phyloP scores from a whole-genome alignment of 2,113 vertebrate genomes.

The Megaleporinus macrocephalus region DNA sequence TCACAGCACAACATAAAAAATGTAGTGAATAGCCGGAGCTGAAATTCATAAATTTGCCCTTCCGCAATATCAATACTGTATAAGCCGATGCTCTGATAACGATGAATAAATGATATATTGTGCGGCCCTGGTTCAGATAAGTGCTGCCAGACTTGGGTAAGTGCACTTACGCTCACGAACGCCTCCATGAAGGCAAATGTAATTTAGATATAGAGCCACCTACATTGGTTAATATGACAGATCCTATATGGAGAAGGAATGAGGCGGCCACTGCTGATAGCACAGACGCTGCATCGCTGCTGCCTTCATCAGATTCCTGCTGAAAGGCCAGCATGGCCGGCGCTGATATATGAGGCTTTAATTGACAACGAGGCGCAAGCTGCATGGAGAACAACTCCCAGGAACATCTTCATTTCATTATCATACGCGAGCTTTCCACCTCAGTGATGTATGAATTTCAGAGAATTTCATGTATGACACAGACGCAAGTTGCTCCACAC shows the following conservation, averaged over 20 bases:
- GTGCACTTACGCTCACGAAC: slow-evolving; percentile 37
- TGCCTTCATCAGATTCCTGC: slow-evolving; percentile 32
- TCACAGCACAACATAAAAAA: background rate
- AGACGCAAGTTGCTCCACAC: slow-evolving; percentile 14
- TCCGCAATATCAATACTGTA: background rate
- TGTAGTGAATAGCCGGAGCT: background rate
- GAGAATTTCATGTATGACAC: background rate
- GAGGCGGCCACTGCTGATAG: background rate
- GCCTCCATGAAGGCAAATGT: slow-evolving; percentile 17
- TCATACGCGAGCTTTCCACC: slow-evolving; percentile 16
- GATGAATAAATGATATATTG: background rate
- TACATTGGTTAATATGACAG: slow-evolving; percentile 48
- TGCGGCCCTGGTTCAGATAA: background rate
- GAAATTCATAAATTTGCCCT: background rate
- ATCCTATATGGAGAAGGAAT: slow-evolving; percentile 8
- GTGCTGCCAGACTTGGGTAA: background rate
- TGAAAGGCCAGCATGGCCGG: slow-evolving; percentile 40
- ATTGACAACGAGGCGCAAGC: slow-evolving; percentile 55
- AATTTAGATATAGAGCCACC: slow-evolving; percentile 40
- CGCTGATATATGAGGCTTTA: slow-evolving; percentile 65
- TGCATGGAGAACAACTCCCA: slow-evolving; percentile 39
- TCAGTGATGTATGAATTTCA: slow-evolving; percentile 37
- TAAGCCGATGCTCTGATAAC: background rate
- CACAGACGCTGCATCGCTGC: background rate
- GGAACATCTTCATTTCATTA: slow-evolving; percentile 50